phyloP scores from a whole-genome alignment of 2,797 vertebrate species.

The Sardinella longiceps region DNA sequence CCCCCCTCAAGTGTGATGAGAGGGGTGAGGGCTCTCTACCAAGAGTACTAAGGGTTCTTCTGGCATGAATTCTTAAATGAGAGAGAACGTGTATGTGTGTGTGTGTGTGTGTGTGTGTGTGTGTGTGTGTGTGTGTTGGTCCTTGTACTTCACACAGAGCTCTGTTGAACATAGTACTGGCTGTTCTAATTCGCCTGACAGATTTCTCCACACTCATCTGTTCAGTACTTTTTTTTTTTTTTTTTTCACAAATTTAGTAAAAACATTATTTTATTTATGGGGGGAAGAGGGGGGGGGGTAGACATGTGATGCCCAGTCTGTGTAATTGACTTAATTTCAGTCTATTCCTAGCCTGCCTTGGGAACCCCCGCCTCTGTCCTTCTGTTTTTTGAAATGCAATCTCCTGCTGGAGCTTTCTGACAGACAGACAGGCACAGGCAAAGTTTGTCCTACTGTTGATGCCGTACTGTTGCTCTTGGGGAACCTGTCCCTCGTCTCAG shows the following conservation, averaged over 20 bases:
- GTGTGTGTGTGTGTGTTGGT: neutral
- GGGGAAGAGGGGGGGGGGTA: too few species aligned
- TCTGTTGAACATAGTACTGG: too few species aligned
- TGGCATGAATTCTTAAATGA: neutral
- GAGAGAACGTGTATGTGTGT: neutral
- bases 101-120: neutral
- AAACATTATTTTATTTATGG: too few species aligned
- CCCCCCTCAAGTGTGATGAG: neutral
- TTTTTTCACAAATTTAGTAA: too few species aligned
- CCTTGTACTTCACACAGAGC: neutral
- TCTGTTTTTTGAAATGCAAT: neutral
- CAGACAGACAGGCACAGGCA: neutral
- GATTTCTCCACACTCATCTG: conserved; percentile 54
- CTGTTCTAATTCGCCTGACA: conserved; percentile 43
- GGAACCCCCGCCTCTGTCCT: neutral
- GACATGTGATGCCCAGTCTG: too few species aligned
- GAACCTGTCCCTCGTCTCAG: neutral
- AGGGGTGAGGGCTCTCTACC: neutral
- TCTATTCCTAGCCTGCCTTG: neutral
- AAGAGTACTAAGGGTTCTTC: neutral
- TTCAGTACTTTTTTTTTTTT: too few species aligned
- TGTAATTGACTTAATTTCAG: neutral
- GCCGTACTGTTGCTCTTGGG: neutral
- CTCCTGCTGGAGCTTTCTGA: neutral
- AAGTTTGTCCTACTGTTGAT: neutral